phyloP scores from a whole-genome alignment of 2,797 vertebrate species.

The Notamacropus eugenii region DNA sequence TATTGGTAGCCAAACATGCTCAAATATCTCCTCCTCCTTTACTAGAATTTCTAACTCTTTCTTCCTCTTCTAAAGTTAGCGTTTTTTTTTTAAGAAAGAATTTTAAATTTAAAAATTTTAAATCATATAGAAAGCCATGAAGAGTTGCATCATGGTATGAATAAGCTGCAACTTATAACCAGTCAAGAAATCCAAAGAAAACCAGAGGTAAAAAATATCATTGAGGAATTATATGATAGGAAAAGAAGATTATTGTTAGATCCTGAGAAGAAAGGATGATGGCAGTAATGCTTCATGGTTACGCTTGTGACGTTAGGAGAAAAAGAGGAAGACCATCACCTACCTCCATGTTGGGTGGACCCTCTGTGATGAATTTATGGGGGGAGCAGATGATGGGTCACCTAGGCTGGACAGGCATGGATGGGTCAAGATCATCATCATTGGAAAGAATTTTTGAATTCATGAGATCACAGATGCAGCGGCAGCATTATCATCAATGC shows the following conservation, averaged over 20 bases:
- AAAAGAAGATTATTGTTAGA: not conserved
- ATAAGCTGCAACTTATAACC: not conserved
- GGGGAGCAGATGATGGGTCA: not conserved
- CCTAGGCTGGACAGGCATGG: not conserved
- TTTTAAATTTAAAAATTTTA: not conserved
- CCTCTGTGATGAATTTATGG: not conserved
- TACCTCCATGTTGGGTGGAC: not conserved
- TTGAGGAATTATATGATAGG: not conserved
- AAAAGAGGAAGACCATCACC: not conserved
- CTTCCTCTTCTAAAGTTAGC: not conserved
- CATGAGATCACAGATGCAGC: not conserved
- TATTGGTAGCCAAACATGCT: constrained; percentile 43
- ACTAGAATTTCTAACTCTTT: not conserved
- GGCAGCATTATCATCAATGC: not conserved
- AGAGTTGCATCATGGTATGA: not conserved
- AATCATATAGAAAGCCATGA: not conserved
- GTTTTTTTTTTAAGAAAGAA: not conserved
- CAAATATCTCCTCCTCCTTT: not conserved
- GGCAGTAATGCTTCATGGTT: not conserved
- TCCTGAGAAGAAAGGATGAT: not conserved
- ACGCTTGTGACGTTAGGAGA: not conserved
- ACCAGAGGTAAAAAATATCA: not conserved
- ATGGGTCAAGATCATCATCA: not conserved
- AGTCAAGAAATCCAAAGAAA: not conserved
- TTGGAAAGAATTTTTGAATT: not conserved